Evolutionary conservation across 2,113 vertebrate species (phyloP), one percentile per base, ranked within the genome.

Genomic region (Coptodon bakossiorum): DNA sequence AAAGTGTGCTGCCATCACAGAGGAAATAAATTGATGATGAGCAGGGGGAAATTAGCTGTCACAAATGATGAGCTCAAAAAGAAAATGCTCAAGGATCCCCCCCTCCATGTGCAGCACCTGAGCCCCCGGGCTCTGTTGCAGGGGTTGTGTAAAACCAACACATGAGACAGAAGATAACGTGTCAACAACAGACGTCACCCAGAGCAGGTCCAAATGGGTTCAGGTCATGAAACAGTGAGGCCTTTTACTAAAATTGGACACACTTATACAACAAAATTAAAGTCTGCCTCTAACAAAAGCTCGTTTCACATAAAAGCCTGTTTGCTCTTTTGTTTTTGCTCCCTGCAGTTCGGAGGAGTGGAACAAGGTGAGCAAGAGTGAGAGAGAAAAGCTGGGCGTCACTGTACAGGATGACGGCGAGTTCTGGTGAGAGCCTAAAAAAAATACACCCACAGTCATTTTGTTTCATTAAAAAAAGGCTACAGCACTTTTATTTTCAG

Each of bases 351-450:
- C 99, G 1, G 97, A 99, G 73, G 98, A 99, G 84, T 99, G 99
- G 99, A 97, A 99, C 95, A 98, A 97, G 89, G 98, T 99, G 90
- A 99, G 98, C 97, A 99, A 98, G 94, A 96, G 98, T 3, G 98
- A 99, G 91, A 94, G 98, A 78, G 99, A 99, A 90, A 98, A 98
- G 87, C 94, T 99, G 87, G 99, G 99, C 0, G 97, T 99, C 91
- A 99, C 98, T 0, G 98, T 99, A 80, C 96, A 98, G 93, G 98
- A 99, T 0, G 98, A 99, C 0, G 99, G 98, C 11, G 98, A 99
- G 89, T 99, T 99, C 94, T 99, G 99, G 99, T 99, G 94, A 98
- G 95, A 85, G 29, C 13, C 56, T 45, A 16, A 4, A 3, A 27
- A 68, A 24, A 52, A 45, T 1, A 6, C 16, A 4, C 43, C 6